These are phyloP conservation scores for Chirona hameri DNA, from an alignment of 2,888 invertebrate species.

Conservation along the genomic window DNA sequence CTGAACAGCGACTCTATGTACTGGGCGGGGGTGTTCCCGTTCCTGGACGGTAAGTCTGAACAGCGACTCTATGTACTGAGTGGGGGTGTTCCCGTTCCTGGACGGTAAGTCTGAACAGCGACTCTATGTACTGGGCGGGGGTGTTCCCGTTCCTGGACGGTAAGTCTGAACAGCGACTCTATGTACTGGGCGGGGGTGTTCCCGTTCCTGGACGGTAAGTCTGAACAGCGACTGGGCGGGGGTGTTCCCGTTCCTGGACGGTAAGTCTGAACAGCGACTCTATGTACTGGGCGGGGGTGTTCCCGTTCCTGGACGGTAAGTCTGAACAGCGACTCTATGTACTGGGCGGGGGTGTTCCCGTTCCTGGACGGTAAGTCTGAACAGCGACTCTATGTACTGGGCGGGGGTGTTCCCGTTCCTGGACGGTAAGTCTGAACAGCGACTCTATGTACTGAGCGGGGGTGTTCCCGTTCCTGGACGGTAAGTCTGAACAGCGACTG, in stretches of 20 bases:
- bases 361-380: background rate
- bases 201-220: background rate
- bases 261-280: background rate
- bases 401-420: background rate
- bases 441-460: background rate
- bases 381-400: background rate
- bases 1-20: background rate
- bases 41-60: background rate
- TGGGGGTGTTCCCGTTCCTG: background rate
- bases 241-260: background rate
- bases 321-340: background rate
- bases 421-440: background rate
- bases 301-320: background rate
- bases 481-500: background rate
- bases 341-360: background rate
- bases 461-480: background rate
- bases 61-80: background rate
- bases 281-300: background rate
- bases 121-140: background rate
- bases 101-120: background rate
- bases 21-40: background rate
- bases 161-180: background rate
- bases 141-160: background rate
- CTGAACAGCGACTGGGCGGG: background rate
- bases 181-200: background rate